A percentile compares a stretch with the other conserved stretches of the same genome.
Evolutionary conservation across 2,113 vertebrate genomes (phyloP).

Genomic region (Paradoxurus hermaphroditus): DNA sequence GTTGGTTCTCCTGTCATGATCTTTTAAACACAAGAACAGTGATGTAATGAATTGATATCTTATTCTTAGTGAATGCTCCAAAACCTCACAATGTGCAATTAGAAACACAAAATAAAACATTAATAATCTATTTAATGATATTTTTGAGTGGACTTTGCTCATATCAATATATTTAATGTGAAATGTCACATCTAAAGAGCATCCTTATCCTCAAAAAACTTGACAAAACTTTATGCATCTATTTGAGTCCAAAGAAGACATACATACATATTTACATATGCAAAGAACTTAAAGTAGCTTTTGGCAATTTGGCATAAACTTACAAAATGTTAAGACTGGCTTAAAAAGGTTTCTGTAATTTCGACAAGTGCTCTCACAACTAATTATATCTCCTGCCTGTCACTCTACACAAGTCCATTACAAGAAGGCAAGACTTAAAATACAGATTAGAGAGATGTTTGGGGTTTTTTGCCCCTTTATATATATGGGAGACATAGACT

Average conservation of each 20-base stretch:
- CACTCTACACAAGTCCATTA: slow-evolving; percentile 25
- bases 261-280: background rate
- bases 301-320: background rate
- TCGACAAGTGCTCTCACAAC: background rate
- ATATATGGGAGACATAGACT: slow-evolving; percentile 51
- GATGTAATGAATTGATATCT: background rate
- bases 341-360: slow-evolving; percentile 27
- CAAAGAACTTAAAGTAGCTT: background rate
- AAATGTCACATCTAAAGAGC: background rate
- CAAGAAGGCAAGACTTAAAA: slow-evolving; percentile 65
- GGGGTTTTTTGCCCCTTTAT: background rate
- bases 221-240: background rate
- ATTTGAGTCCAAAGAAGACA: background rate
- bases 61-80: background rate
- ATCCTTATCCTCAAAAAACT: background rate
- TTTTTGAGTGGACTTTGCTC: background rate
- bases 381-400: background rate
- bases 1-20: background rate
- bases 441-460: slow-evolving; percentile 32
- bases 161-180: background rate
- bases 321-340: background rate
- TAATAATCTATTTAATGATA: background rate
- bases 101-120: slow-evolving; percentile 26
- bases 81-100: background rate
- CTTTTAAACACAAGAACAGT: background rate